Evolutionary conservation across 1,140 invertebrate species (phyloP), one percentile per base, ranked within the genome.

Genomic region (Phthorimaea operculella): DNA sequence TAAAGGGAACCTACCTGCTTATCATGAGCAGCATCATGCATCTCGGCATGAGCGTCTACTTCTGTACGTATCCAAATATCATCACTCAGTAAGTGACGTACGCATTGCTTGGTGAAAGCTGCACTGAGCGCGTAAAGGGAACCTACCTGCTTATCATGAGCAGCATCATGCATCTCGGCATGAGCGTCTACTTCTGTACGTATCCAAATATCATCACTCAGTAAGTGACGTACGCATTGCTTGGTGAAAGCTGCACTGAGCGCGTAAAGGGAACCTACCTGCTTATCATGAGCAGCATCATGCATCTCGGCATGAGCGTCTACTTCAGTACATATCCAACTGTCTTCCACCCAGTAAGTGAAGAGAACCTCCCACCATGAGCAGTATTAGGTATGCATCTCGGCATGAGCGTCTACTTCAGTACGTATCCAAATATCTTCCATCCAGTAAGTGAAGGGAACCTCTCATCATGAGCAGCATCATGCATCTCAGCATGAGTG

Each of bases 61-160:
- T 34, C 33, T 6, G 33, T 34, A n/a, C n/a, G n/a, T n/a, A n/a
- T n/a, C n/a, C n/a, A n/a, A n/a, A n/a, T n/a, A n/a, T n/a, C n/a
- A n/a, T n/a, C n/a, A n/a, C n/a, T n/a, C 87, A 88, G 16, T 84
- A 87, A 9, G 69, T 87, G 10, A 68, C 87, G 0, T 88, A 87
- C 51, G 83, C 85, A 0, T 86, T 89, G 59, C 68, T 88, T 4
- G 88, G 89, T 9, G 89, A 90, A 67, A 89, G 88, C 54, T 84
- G 87, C 54, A 10, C 61, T 10, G 50, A 53, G 50, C 51, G 52
- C n/a, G 55, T 57, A 3, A 60, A 57, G 36, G 64, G 63, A 8
- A 4, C 52, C 1, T 67, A 65, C 52, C 59, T 74, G 54, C 52
- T 73, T 4, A 33, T 66, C 15, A 58, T 73, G 51, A 62, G 63